Evolutionary conservation across 2,888 invertebrate species (phyloP).

Genomic region (Xylophagus ater): DNA sequence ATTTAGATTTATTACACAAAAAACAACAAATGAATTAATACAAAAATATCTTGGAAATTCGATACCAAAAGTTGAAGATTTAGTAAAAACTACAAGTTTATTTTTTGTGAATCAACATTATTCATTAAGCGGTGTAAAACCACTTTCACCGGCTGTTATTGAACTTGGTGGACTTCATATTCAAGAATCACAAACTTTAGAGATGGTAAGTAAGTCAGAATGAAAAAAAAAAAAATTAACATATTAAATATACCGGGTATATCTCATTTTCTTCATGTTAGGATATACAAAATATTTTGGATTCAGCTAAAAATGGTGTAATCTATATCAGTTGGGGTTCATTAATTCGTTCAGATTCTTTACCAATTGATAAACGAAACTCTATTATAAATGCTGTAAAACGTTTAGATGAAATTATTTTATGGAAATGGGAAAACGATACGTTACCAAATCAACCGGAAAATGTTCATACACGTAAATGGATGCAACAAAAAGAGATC

Average conservation of each 20-base stretch:
- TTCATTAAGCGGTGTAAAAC: conserved; percentile 38
- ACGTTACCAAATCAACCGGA: conserved; percentile 43
- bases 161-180: conserved; percentile 45
- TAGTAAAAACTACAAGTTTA: conserved; percentile 33
- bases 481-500: conserved; percentile 60
- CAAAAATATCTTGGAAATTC: conserved; percentile 36
- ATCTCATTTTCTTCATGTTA: conserved; percentile 28
- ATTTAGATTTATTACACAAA: conserved; percentile 28
- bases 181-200: conserved; percentile 23
- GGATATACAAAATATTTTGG: conserved; percentile 45
- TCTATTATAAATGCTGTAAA: conserved; percentile 46
- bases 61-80: conserved; percentile 37
- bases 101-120: conserved; percentile 43
- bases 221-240: conserved; percentile 1
- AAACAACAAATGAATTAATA: conserved; percentile 34
- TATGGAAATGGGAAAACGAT: conserved; percentile 58
- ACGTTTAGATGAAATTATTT: conserved; percentile 44
- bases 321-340: conserved; percentile 60
- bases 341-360: conserved; percentile 47
- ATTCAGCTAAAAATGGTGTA: conserved; percentile 46
- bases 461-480: conserved; percentile 50
- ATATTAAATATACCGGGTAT: neutral
- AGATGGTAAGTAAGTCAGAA: conserved; percentile 22
- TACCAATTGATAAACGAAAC: conserved; percentile 44
- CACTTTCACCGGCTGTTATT: conserved; percentile 39